Evolutionary conservation across 2,113 vertebrate species (phyloP), one percentile per base, ranked within the genome.

Genomic region (Reinhardtius hippoglossoides): DNA sequence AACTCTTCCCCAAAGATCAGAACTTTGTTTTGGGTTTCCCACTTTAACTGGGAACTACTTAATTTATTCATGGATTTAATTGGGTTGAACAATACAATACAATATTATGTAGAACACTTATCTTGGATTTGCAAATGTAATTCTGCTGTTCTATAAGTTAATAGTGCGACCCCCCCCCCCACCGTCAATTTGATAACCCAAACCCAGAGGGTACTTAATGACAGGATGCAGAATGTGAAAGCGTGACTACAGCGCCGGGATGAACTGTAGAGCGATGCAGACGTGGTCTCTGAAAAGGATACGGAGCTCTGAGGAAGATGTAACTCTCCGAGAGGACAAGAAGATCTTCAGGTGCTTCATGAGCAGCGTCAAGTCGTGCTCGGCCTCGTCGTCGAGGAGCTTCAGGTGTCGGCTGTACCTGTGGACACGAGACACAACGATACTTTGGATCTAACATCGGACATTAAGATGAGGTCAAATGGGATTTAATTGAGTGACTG

Each of bases 401-500:
- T 89, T 92, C 15, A 98, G 94, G 52, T 90, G 89, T 65, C 90
- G 91, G 56, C 97, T 97, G 15, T 99, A 99, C 61, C 98, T 99
- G 84, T 0, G 63, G 31, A 76, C 16, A 86, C 2, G 13, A 54
- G 21, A 69, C 42, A 37, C 1, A 46, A 37, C 18, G 46, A 14
- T 54, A 10, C 50, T 9, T 54, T 21, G 3, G 7, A 21, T 12
- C 5, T 55, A 31, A 31, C 31, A 7, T 31, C 16, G 1, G 18
- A 48, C 46, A 14, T 18, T 48, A 15, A 48, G 14, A 48, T 6
- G 46, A 4, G 14, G 46, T 5, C 3, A 48, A 48, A 9, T 13
- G 46, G 15, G 46, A 18, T 48, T 18, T 18, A 48, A 48, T 1
- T 0, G 14, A 18, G 3, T 14, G 46, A 4, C 37, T 40, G 37